Evolutionary conservation across 1,140 invertebrate genomes (phyloP), one percentile per base, ranked within the genome.

Genomic region (Eufriesea mexicana): DNA sequence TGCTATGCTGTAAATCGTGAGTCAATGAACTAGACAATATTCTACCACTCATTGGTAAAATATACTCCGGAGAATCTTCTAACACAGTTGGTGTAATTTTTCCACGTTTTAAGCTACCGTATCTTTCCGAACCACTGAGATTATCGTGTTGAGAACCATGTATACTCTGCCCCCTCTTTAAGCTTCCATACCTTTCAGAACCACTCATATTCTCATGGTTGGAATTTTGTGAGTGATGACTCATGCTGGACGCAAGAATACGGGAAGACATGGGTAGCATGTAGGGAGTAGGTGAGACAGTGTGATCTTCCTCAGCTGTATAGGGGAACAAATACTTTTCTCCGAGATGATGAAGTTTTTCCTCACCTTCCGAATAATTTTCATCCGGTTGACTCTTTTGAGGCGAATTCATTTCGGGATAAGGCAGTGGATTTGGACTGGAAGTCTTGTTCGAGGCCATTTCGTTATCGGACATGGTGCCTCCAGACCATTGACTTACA

Each of bases 251-350:
- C 14, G 87, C 92, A 0, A 94, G 85, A 62, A 94, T 94, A 14
- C 93, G 84, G 62, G 93, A 94, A 85, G 88, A 94, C 92, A 91
- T 92, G 5, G 94, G 87, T 55, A 95, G 74, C 88, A 94, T 91
- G 91, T 95, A 95, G 20, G 95, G 94, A 5, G 95, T 94, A 12
- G 94, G 93, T 25, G 94, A 94, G 28, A 93, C 89, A 20, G 95
- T 91, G 73, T 95, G 95, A 81, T 95, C 95, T 82, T 95, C 95
- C 77, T 95, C 94, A 6, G 94, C 95, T 49, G 96, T 97, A 87
- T 97, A 97, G 0, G 97, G 97, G 87, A 97, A 97, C 72, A 96
- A 92, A 92, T 97, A 97, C 93, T 97, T 97, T 86, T 97, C 97
- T 73, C 96, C 96, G 14, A 96, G 90, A 83, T 96, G 96, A 91